Base-by-base conservation (phyloP, 2,888 invertebrate species). In the Pimpla rufipes region DNA sequence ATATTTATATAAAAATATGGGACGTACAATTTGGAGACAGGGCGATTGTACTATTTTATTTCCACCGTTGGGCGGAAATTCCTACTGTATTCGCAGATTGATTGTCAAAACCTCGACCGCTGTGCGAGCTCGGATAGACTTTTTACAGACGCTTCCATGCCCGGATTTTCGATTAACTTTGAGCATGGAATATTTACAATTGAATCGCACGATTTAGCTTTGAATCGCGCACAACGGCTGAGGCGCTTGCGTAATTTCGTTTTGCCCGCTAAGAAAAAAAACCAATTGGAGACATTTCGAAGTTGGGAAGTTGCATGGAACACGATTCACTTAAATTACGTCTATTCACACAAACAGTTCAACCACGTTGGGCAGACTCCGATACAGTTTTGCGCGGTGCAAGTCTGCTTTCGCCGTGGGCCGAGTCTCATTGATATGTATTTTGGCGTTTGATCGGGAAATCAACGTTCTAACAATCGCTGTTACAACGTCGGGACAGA, bases 1-100 rank as follows among this genome's bases (percentile, higher is more conserved):
- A 89, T 87, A 88, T 87, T 86, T 84, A 64, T 88, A 89, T 87
- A 90, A 89, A 90, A 90, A 89, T 90, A 89, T 86, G 77, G 79
- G 85, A 88, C 84, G 81, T 79, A 84, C 77, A 86, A 84, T 86
- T 86, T 81, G 64, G 64, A 67, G 52, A 76, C 52, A 47, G 81
- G 81, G 81, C 78, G 68, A 76, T 35, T 78, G 74, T 81, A 85
- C 84, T 83, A 71, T 66, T 23, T n/a, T n/a, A n/a, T n/a, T 57
- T 57, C 62, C 67, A 74, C 13, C 52, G 57, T 74, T 55, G 16
- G 75, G 50, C 67, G 81, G 23, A 55, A 59, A 23, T 73, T 21
- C 42, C 50, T 10, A 7, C 73, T 29, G 47, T 29, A 70, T 70
- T 76, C 57, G 50, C 55, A 16, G 74, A 66, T 55, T 66, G n/a